These are phyloP conservation scores for Epinotia bilunana DNA, from an alignment of 2,888 invertebrate genomes.

Conservation along the genomic window DNA sequence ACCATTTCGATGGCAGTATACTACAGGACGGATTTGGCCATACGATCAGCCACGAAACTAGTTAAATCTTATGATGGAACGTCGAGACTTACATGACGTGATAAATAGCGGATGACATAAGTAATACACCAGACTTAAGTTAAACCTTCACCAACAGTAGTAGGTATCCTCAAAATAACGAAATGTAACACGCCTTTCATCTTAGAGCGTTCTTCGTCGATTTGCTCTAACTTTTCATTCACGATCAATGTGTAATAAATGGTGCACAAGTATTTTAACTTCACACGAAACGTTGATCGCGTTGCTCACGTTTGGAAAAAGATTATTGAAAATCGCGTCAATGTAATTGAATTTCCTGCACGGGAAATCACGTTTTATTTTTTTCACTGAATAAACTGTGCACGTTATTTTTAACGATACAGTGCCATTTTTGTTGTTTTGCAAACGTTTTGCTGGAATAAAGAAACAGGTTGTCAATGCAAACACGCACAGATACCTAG, in stretches of 20 bases:
- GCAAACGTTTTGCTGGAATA: not conserved
- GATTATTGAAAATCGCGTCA: slow-evolving; percentile 41
- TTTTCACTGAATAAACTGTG: slow-evolving; percentile 24
- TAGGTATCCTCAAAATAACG: not conserved
- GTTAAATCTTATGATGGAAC: not conserved
- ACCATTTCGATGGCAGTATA: not conserved
- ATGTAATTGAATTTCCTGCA: slow-evolving; percentile 40
- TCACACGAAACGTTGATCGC: slow-evolving; percentile 15
- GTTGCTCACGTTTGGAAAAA: slow-evolving; percentile 37
- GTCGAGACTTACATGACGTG: not conserved
- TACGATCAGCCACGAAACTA: not conserved
- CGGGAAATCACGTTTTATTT: slow-evolving; percentile 38
- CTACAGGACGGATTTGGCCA: not conserved
- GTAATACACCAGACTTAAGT: not conserved
- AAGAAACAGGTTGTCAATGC: slow-evolving; percentile 13
- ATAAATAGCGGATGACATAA: not conserved
- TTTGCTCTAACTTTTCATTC: not conserved
- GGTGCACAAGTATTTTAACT: slow-evolving; percentile 21
- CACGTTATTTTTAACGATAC: slow-evolving; percentile 32
- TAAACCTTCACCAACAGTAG: not conserved
- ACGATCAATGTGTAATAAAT: slow-evolving; percentile 12
- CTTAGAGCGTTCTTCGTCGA: not conserved
- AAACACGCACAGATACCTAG: slow-evolving; percentile 6
- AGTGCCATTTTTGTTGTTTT: slow-evolving; percentile 15
- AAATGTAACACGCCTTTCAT: not conserved